phyloP scores from a whole-genome alignment of 1,140 invertebrate genomes.

The Chionoecetes opilio region DNA sequence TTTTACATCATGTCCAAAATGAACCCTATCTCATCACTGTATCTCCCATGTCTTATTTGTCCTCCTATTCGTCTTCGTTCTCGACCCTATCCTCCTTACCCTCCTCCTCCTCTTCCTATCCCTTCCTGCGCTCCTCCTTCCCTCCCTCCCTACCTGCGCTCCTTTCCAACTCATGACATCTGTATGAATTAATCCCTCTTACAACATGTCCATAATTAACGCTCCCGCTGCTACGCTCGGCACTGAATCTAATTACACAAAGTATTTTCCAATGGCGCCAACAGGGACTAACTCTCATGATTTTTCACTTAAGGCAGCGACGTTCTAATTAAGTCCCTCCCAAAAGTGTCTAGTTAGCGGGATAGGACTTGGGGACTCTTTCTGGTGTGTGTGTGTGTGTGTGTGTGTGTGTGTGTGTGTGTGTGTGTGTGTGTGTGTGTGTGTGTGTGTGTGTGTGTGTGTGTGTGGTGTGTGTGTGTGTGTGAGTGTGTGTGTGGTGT shows the following conservation, averaged over 20 bases:
- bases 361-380: background rate
- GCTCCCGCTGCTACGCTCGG: background rate
- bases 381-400: background rate
- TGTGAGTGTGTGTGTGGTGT: background rate
- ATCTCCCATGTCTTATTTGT: too few relatives aligned
- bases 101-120: too few relatives aligned
- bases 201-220: too few relatives aligned
- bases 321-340: background rate
- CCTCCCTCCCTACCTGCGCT: too few relatives aligned
- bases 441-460: constrained; percentile 27
- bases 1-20: too few relatives aligned
- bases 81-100: too few relatives aligned
- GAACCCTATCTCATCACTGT: too few relatives aligned
- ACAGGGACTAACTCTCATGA: background rate
- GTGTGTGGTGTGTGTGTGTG: background rate
- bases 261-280: constrained; percentile 16
- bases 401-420: constrained; percentile 27
- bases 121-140: too few relatives aligned
- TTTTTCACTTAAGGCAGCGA: constrained; percentile 7
- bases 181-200: too few relatives aligned
- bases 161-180: too few relatives aligned
- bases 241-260: background rate
- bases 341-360: background rate
- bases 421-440: constrained; percentile 27
- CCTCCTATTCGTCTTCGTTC: too few relatives aligned